These are phyloP conservation scores for Pica pica DNA, from an alignment of 2,113 vertebrate genomes.

Conservation along the genomic window DNA sequence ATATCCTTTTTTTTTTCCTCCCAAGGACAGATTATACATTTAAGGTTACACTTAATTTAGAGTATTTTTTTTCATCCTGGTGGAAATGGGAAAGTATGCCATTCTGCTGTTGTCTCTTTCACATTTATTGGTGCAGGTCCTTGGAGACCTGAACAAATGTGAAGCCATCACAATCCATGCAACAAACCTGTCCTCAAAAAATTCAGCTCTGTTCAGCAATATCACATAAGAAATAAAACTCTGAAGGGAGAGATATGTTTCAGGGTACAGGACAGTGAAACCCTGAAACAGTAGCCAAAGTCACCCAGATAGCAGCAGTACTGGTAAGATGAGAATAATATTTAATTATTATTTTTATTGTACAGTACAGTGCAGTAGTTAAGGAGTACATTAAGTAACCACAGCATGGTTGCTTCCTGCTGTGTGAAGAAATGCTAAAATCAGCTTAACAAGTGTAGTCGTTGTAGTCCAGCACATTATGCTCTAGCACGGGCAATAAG, in stretches of 20 bases:
- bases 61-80: conserved; percentile 59
- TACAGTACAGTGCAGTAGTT: conserved; percentile 28
- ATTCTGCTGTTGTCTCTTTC: conserved; percentile 64
- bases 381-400: conserved; percentile 27
- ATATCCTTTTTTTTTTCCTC: conserved; percentile 44
- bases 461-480: neutral
- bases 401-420: conserved; percentile 46
- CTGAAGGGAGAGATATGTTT: conserved; percentile 31
- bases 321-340: neutral
- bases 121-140: conserved; percentile 70
- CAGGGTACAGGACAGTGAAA: neutral
- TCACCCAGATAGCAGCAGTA: neutral
- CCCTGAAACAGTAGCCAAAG: neutral
- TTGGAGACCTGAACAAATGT: conserved; percentile 66
- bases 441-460: neutral
- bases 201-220: conserved; percentile 57
- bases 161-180: conserved; percentile 60
- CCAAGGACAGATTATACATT: conserved; percentile 85
- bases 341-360: conserved; percentile 49
- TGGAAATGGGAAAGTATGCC: conserved; percentile 73
- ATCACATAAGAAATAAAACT: conserved; percentile 57
- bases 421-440: conserved; percentile 52
- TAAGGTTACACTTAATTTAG: conserved; percentile 83
- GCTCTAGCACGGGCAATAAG: neutral
- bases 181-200: conserved; percentile 55